Percentiles rank a stretch among this genome's conserved stretches.
These are phyloP conservation scores for Choloepus hoffmanni DNA, from an alignment of 2,113 vertebrate species.

Conservation along the genomic window DNA sequence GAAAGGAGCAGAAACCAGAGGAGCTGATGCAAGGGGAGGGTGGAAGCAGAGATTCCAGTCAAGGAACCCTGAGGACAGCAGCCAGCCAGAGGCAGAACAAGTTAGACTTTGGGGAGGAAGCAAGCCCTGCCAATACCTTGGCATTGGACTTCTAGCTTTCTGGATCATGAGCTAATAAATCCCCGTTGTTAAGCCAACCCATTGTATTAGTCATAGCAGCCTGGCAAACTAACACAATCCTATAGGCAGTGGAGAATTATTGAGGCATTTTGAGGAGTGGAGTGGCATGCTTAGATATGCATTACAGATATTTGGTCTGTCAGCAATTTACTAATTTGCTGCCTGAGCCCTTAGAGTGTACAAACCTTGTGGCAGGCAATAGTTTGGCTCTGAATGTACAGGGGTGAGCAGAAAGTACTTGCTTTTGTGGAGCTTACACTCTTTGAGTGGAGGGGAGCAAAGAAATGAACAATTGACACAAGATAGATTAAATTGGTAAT, in stretches of 20 bases:
- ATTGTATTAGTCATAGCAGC: too few species aligned
- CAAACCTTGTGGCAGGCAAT: neutral
- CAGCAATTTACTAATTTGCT: neutral
- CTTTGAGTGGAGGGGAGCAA: neutral
- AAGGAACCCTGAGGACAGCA: too few species aligned
- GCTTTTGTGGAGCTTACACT: neutral
- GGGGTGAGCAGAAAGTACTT: neutral
- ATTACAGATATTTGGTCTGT: neutral
- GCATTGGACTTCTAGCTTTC: too few species aligned
- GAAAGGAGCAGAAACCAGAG: too few species aligned
- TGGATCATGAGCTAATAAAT: too few species aligned
- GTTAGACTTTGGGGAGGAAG: too few species aligned
- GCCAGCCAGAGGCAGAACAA: too few species aligned
- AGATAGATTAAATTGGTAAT: neutral
- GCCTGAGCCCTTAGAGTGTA: neutral
- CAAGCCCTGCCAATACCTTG: too few species aligned
- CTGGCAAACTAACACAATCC: neutral
- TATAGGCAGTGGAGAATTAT: neutral
- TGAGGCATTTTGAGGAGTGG: neutral
- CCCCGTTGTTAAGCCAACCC: too few species aligned
- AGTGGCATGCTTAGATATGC: neutral
- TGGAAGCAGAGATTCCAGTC: too few species aligned
- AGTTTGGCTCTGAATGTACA: neutral
- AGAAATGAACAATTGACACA: neutral
- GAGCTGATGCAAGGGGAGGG: too few species aligned